Evolutionary conservation across 1,140 invertebrate species (phyloP).

Genomic region (Drosophila aff.): DNA sequence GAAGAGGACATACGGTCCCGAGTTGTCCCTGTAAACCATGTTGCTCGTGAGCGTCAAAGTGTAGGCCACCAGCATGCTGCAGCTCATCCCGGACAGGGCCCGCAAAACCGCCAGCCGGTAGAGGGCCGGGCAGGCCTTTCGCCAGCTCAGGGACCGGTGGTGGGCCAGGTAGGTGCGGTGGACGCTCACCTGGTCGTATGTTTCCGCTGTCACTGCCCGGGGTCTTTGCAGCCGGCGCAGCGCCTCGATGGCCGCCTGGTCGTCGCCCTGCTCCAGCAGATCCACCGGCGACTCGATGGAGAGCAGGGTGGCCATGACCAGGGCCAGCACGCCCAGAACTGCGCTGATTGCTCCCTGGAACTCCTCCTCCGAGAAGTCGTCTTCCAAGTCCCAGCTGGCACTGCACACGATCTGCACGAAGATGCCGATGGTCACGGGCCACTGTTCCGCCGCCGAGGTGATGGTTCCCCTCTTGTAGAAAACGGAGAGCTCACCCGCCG

Average conservation of each 20-base stretch:
- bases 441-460: conserved; percentile 52
- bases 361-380: conserved; percentile 47
- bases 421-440: conserved; percentile 54
- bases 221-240: conserved; percentile 66
- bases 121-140: conserved; percentile 54
- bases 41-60: conserved; percentile 49
- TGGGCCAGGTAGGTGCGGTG: conserved; percentile 63
- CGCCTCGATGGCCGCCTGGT: conserved; percentile 60
- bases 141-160: conserved; percentile 41
- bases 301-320: conserved; percentile 46
- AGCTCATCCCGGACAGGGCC: conserved; percentile 45
- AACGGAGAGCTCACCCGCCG: conserved; percentile 58
- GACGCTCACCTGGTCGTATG: conserved; percentile 69
- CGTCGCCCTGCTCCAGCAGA: conserved; percentile 43
- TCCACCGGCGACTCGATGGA: conserved; percentile 69
- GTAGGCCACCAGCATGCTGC: conserved; percentile 51
- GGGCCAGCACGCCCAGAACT: conserved; percentile 43
- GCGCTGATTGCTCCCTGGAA: conserved; percentile 56
- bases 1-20: conserved; percentile 65
- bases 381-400: conserved; percentile 33
- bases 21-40: conserved; percentile 45
- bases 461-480: conserved; percentile 62
- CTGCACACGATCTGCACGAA: conserved; percentile 67
- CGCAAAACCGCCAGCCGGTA: conserved; percentile 63
- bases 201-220: conserved; percentile 58